Base-by-base conservation (phyloP, 2,888 invertebrate species). In the Campaea margaritaria region DNA sequence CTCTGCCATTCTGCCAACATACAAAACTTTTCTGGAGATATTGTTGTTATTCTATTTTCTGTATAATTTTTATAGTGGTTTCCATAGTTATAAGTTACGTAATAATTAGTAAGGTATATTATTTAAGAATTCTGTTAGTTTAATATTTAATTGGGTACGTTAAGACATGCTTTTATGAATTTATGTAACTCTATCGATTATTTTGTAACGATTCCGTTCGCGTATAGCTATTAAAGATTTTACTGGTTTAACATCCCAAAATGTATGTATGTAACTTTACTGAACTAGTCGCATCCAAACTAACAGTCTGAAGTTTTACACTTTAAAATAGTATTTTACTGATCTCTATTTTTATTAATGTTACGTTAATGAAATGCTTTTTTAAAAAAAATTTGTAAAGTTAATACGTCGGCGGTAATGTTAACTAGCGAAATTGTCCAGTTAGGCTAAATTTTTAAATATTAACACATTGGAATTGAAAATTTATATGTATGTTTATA, bases 381-480 rank as follows among this genome's bases (percentile, higher is more conserved):
- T 10, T 12, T 21, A 11, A 8, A 16, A n/a, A 5, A 34, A 8
- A 12, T 34, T 11, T 46, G 14, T 14, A 39, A 12, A n/a, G n/a
- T 36, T 12, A 12, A 0, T 28, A 2, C 8, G 50, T 68, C 59
- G 47, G 44, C 61, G 31, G 38, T 60, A 56, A 48, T 52, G 53
- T 58, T 47, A 61, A 43, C 41, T 60, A 67, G 55, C 43, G 46
- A 31, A 62, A 58, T 64, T 63, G 64, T 66, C 66, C 66, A 68
- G 49, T 43, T 55, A 55, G 51, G 55, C 51, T 61, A 55, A 61
- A 55, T 39, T 53, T 55, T 42, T 52, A 45, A 31, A 53, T 53
- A 45, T 60, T 49, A 54, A 51, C 45, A 58, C 51, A 72, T 68
- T 69, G 78, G 80, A 79, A 80, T 79, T 80, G 80, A 79, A 78